Evolutionary conservation across 1,140 invertebrate genomes (phyloP), one percentile per base, ranked within the genome.

Genomic region (Drosophila quadrilineata): DNA sequence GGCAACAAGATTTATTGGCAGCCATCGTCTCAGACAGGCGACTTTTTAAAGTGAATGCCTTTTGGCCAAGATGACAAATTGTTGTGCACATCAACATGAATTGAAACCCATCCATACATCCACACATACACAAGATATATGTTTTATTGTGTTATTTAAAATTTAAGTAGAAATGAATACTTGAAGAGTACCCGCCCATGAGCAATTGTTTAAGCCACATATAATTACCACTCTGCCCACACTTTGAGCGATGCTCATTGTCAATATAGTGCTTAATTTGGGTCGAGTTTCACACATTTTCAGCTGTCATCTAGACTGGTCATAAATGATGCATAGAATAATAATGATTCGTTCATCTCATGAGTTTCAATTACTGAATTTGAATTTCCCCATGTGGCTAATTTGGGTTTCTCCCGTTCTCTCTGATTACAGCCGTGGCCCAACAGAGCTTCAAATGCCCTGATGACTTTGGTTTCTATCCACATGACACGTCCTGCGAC

Each of bases 391-490:
- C 35, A 26, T 36, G n/a, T 38, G 59, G 2, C 63, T 40, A 64
- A 64, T 64, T 28, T 10, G 8, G 22, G n/a, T 31, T 48, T 40
- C 6, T 10, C 5, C 14, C 29, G n/a, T n/a, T 8, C n/a, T 17
- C 12, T 21, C n/a, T 33, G 19, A 17, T 67, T 92, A 22, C 90
- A 95, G 94, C 93, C 82, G 91, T 92, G 62, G 92, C 90, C 63
- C 94, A 97, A 89, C 95, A 96, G 69, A 93, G 91, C 73, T 98
- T 97, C 93, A 96, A 97, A 92, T 98, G 97, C 88, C 96, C 96
- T 3, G 96, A 98, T 88, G 96, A 97, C 89, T 98, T 96, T 87
- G 97, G 97, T 5, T 98, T 97, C 91, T 98, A 97, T 91, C 96
- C 96, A 59, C 97, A 96, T 90, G 94, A 94, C 77, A 90, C 92